Evolutionary conservation across 1,140 invertebrate species (phyloP).

Genomic region (Aricia agestis): DNA sequence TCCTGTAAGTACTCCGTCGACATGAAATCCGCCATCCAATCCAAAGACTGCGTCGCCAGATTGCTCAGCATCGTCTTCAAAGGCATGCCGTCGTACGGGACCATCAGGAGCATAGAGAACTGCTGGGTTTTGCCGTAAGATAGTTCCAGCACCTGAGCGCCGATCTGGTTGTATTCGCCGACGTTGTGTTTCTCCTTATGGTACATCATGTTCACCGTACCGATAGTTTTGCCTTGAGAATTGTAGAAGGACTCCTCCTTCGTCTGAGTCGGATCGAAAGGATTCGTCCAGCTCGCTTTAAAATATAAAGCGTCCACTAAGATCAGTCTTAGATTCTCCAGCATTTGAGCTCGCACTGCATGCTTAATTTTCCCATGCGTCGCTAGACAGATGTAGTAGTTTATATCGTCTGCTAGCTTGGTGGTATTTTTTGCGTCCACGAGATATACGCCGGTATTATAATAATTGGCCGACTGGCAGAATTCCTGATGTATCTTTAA

Average conservation of each 20-base stretch:
- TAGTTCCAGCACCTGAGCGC: slow-evolving; percentile 80
- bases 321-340: slow-evolving; percentile 78
- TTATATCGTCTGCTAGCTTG: slow-evolving; percentile 58
- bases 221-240: slow-evolving; percentile 66
- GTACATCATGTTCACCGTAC: slow-evolving; percentile 76
- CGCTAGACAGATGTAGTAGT: slow-evolving; percentile 57
- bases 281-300: slow-evolving; percentile 83
- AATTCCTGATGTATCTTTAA: slow-evolving; percentile 58
- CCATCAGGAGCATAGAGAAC: slow-evolving; percentile 81
- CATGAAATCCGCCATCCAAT: slow-evolving; percentile 71
- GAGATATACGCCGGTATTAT: slow-evolving; percentile 51
- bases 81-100: slow-evolving; percentile 76
- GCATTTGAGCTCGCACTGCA: slow-evolving; percentile 50
- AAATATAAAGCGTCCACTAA: slow-evolving; percentile 86
- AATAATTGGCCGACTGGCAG: slow-evolving; percentile 52
- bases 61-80: slow-evolving; percentile 60
- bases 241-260: slow-evolving; percentile 69
- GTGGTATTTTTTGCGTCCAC: slow-evolving; percentile 55
- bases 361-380: slow-evolving; percentile 56
- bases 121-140: slow-evolving; percentile 80
- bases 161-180: slow-evolving; percentile 60
- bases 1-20: slow-evolving; percentile 64
- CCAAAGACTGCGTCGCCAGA: slow-evolving; percentile 71
- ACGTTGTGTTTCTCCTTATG: slow-evolving; percentile 65
- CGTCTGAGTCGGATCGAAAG: slow-evolving; percentile 80